Evolutionary conservation across 2,888 invertebrate genomes (phyloP).

Genomic region (Meganola albula): DNA sequence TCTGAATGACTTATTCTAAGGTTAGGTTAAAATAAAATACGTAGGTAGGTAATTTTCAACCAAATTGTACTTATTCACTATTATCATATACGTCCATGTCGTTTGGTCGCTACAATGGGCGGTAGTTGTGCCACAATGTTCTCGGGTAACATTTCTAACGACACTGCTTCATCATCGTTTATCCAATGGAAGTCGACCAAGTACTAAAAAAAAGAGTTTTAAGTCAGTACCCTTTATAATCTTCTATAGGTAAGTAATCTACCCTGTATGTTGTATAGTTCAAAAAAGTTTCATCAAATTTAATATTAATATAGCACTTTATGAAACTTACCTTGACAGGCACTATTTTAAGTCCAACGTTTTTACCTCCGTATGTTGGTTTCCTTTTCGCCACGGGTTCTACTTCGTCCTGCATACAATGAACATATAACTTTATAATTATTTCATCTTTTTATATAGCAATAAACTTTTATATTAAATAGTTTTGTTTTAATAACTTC

Average conservation of each 20-base stretch:
- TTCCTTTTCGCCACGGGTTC: constrained; percentile 41
- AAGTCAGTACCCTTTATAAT: not conserved
- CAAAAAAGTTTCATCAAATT: too few relatives aligned
- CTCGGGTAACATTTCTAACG: constrained; percentile 85
- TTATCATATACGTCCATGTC: constrained; percentile 30
- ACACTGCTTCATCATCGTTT: constrained; percentile 82
- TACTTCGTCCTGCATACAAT: constrained; percentile 27
- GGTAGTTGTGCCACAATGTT: constrained; percentile 84
- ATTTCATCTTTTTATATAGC: not conserved
- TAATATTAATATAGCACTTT: too few relatives aligned
- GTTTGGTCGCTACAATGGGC: constrained; percentile 73
- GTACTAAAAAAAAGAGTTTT: constrained; percentile 71
- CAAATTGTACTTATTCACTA: too few relatives aligned
- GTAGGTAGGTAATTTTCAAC: too few relatives aligned
- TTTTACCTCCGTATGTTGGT: constrained; percentile 18
- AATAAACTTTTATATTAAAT: too few relatives aligned
- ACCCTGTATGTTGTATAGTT: too few relatives aligned
- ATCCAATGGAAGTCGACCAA: constrained; percentile 84
- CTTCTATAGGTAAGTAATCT: too few relatives aligned
- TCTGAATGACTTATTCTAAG: too few relatives aligned
- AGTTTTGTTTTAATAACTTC: not conserved
- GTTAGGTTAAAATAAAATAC: too few relatives aligned
- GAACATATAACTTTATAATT: not conserved
- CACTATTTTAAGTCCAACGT: constrained; percentile 37
- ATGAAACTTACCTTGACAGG: constrained; percentile 44